Base-by-base conservation (phyloP, 2,113 vertebrate genomes). In the Phodopus roborovskii region DNA sequence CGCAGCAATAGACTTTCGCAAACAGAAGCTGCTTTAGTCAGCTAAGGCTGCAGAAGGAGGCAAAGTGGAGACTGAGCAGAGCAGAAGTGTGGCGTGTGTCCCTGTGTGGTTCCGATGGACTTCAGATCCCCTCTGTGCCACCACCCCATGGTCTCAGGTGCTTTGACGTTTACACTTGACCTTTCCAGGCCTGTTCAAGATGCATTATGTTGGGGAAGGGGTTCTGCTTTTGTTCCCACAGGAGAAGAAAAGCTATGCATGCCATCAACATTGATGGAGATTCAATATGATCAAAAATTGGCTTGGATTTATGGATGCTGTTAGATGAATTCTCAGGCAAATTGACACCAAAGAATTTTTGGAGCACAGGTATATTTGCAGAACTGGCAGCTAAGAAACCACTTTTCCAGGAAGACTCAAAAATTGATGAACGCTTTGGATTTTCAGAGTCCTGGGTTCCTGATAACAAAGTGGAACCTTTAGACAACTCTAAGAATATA, bases 331-430 rank as follows among this genome's bases (percentile, higher is more conserved):
- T 53, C 8, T 53, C 50, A 53, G 11, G 50, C 50, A 53, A 12
- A 53, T 6, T 53, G 50, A 53, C 50, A 53, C 50, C 11, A 12
- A 53, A 4, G 45, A 12, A 53, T 53, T 53, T 53, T 56, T 99
- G 99, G 99, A 99, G 99, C 97, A 99, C 99, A 90, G 99, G 99
- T 64, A 99, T 99, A 98, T 99, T 99, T 98, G 99, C 99, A 9
- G 99, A 99, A 95, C 98, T 99, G 53, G 99, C 99, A 75, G 56
- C 56, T 62, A 22, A 60, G 36, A 42, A 83, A 83, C 24, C 79
- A 83, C 56, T 53, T 81, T 45, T 64, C 58, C 39, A 64, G 30
- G 60, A 20, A 45, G 82, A 84, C 39, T 20, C 39, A 66, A n/a
- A 53, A 78, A 5, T 20, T 33, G 60, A 45, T 64, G 60, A 64